These are phyloP conservation scores for Troides aeacus DNA, from an alignment of 2,888 invertebrate genomes.

Conservation along the genomic window DNA sequence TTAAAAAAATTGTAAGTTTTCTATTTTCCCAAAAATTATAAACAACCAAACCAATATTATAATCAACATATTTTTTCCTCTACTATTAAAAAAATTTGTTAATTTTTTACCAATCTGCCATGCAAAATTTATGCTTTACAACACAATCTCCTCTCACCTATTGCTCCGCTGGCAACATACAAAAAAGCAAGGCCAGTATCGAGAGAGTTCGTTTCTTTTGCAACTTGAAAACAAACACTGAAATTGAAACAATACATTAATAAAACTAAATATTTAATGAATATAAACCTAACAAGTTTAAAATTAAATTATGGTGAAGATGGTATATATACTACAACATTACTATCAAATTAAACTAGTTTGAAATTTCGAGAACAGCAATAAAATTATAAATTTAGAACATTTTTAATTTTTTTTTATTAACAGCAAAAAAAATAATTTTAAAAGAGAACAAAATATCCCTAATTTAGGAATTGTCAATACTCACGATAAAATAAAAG, in stretches of 20 bases:
- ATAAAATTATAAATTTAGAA: background rate
- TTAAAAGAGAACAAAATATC: background rate
- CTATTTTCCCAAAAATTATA: background rate
- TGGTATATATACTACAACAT: no score
- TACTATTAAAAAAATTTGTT: background rate
- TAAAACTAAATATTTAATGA: conserved; percentile 1
- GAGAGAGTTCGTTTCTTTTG: conserved; percentile 63
- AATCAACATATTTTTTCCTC: background rate
- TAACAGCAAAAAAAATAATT: background rate
- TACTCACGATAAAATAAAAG: conserved; percentile 71
- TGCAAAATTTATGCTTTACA: background rate
- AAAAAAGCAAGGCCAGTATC: conserved; percentile 71
- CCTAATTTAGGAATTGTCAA: background rate
- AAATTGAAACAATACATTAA: conserved; percentile 39
- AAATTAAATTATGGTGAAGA: no score
- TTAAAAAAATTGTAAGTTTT: background rate
- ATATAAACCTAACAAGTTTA: no score
- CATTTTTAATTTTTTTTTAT: background rate
- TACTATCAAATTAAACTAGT: background rate
- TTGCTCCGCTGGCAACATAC: conserved; percentile 67
- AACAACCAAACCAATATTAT: background rate
- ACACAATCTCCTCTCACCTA: conserved; percentile 62
- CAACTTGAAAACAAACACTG: conserved; percentile 70
- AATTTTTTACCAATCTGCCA: background rate
- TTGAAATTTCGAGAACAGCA: background rate